phyloP scores from a whole-genome alignment of 2,113 vertebrate species.

The Chloropsis cyanopogon region DNA sequence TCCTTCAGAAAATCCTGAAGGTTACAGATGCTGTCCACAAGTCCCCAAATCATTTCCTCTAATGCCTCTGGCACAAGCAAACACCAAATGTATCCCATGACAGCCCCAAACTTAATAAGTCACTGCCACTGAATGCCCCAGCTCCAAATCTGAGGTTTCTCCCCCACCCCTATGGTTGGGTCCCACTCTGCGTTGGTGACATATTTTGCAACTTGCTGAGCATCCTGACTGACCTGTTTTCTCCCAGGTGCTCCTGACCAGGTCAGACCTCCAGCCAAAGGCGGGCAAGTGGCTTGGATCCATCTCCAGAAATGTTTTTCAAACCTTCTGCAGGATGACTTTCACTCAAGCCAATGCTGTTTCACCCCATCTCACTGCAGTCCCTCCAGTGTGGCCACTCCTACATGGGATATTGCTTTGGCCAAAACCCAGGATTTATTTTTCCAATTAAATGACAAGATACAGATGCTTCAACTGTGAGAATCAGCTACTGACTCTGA shows the following conservation, averaged over 20 bases:
- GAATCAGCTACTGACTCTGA: background rate
- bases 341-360: rapidly evolving
- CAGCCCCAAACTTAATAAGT: background rate
- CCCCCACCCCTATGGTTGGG: too few species aligned
- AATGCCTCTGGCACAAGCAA: background rate
- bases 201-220: background rate
- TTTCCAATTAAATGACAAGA: background rate
- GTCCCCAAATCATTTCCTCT: background rate
- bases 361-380: background rate
- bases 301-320: background rate
- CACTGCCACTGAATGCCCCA: background rate
- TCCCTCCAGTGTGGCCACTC: background rate
- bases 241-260: background rate
- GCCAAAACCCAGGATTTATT: background rate
- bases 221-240: background rate
- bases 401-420: rapidly evolving
- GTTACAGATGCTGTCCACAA: background rate
- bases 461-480: rapidly evolving
- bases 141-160: background rate
- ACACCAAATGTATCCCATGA: rapidly evolving
- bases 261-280: background rate
- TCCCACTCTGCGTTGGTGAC: rapidly evolving
- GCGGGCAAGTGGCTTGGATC: rapidly evolving
- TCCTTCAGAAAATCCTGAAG: background rate
- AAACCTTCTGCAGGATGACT: background rate